Evolutionary conservation across 2,888 invertebrate genomes (phyloP).

Genomic region (Formica aserva): DNA sequence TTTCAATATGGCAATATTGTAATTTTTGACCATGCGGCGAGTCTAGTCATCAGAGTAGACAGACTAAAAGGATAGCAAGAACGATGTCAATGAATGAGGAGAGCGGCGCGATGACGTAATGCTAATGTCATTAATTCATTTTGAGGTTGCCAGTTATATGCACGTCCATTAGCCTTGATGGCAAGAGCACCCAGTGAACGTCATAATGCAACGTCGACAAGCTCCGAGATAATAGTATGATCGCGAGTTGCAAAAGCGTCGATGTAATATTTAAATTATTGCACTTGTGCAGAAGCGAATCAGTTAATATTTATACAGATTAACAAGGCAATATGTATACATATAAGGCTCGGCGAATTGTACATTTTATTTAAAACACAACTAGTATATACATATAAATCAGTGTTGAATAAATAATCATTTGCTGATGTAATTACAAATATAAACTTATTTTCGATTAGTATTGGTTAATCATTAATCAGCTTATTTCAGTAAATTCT

Average conservation of each 20-base stretch:
- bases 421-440: background rate
- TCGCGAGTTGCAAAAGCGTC: slow-evolving; percentile 30
- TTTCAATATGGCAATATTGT: background rate
- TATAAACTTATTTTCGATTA: background rate
- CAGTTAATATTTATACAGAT: slow-evolving; percentile 18
- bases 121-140: slow-evolving; percentile 48
- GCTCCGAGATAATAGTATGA: slow-evolving; percentile 35
- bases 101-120: slow-evolving; percentile 25
- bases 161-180: slow-evolving; percentile 48
- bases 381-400: background rate
- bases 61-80: slow-evolving; percentile 24
- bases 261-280: slow-evolving; percentile 26
- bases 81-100: slow-evolving; percentile 31
- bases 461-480: background rate
- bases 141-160: slow-evolving; percentile 42
- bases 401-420: background rate
- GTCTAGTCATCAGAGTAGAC: background rate
- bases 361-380: background rate
- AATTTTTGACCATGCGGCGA: background rate
- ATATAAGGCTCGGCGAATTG: background rate
- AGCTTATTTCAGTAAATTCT: background rate
- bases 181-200: slow-evolving; percentile 1
- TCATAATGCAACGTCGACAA: slow-evolving; percentile 40
- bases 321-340: background rate
- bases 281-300: background rate